phyloP scores from a whole-genome alignment of 2,113 vertebrate genomes.

The Spea bombifrons region DNA sequence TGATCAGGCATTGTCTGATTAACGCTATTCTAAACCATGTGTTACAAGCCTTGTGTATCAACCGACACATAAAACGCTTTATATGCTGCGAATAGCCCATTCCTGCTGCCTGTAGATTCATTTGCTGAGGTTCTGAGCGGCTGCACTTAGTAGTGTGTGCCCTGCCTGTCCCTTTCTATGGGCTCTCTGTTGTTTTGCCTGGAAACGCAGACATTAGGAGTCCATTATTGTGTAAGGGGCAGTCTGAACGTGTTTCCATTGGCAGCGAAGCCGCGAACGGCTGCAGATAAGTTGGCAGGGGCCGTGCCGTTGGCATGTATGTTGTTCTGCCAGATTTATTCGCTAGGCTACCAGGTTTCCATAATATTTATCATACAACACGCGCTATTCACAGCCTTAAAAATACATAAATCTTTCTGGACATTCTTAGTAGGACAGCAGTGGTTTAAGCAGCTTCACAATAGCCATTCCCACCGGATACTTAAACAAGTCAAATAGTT shows the following conservation, averaged over 20 bases:
- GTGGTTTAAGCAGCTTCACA: too few relatives aligned
- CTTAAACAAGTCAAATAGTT: too few relatives aligned
- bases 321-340: slow-evolving; percentile 6
- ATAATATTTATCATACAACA: neutral
- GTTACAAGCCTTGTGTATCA: too few relatives aligned
- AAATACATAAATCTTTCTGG: neutral
- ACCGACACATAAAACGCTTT: too few relatives aligned
- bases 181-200: slow-evolving; percentile 17
- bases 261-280: slow-evolving; percentile 6
- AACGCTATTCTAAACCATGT: too few relatives aligned
- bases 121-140: neutral
- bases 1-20: too few relatives aligned
- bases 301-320: slow-evolving; percentile 3
- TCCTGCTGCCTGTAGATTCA: neutral
- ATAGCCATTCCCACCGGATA: too few relatives aligned
- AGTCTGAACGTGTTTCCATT: slow-evolving; percentile 14
- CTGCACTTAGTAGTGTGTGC: neutral
- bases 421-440: too few relatives aligned
- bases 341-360: neutral
- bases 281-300: slow-evolving; percentile 19
- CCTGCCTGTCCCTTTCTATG: slow-evolving; percentile 3
- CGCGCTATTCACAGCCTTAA: neutral
- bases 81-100: neutral
- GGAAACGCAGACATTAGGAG: slow-evolving; percentile 24
- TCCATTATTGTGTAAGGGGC: slow-evolving; percentile 16